Percentiles rank a stretch among this genome's conserved stretches.
These are phyloP conservation scores for Lepidocolaptes lacrymiger DNA, from an alignment of 2,797 vertebrate species.

Conservation along the genomic window DNA sequence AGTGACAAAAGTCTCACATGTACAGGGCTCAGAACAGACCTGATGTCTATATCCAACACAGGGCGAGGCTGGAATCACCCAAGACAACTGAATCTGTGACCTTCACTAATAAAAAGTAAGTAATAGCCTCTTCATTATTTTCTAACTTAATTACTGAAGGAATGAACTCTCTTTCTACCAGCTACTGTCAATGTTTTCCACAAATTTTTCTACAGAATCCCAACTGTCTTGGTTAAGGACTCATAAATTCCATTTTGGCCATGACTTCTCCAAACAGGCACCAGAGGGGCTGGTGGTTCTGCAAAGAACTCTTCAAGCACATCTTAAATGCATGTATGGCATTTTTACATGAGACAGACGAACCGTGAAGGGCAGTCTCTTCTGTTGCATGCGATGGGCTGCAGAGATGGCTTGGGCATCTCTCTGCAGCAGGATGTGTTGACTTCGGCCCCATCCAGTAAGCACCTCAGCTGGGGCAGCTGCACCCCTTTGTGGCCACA, in stretches of 20 bases:
- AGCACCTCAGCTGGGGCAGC: conserved; percentile 80
- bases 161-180: neutral
- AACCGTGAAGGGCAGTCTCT: conserved; percentile 90
- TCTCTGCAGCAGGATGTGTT: conserved; percentile 76
- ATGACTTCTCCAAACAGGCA: neutral
- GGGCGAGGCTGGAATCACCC: neutral
- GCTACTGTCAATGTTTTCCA: neutral
- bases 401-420: conserved; percentile 75
- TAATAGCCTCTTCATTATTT: neutral
- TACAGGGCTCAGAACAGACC: neutral
- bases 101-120: neutral
- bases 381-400: conserved; percentile 80
- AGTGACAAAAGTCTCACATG: neutral
- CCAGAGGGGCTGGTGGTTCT: neutral
- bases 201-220: neutral
- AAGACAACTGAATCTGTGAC: neutral
- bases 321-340: neutral
- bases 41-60: neutral
- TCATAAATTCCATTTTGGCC: neutral
- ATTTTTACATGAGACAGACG: neutral
- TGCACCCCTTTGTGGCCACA: conserved; percentile 80
- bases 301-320: neutral
- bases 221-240: neutral
- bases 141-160: neutral
- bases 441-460: conserved; percentile 70